These are phyloP conservation scores for Panurus biarmicus DNA, from an alignment of 2,113 vertebrate genomes.

Conservation along the genomic window DNA sequence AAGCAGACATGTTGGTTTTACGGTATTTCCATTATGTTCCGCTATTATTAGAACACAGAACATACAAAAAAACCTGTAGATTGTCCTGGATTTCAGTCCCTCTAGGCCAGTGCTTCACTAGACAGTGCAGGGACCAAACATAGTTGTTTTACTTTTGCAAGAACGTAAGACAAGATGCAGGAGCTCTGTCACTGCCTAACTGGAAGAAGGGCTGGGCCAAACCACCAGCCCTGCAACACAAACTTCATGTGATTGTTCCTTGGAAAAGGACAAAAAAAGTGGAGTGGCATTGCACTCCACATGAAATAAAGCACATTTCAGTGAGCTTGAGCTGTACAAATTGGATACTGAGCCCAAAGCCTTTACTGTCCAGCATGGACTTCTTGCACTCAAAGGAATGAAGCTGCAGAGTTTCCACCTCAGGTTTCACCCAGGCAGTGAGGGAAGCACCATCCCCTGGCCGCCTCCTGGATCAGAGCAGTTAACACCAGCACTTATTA, in stretches of 20 bases:
- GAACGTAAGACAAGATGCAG: accelerated
- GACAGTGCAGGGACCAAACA: not conserved
- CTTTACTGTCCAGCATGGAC: not conserved
- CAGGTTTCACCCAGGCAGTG: accelerated
- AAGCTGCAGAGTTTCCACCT: not conserved
- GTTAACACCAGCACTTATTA: not conserved
- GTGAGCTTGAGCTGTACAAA: not conserved
- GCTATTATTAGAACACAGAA: not conserved
- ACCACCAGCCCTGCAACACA: not conserved
- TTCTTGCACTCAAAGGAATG: not conserved
- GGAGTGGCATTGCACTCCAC: accelerated
- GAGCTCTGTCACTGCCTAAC: not conserved
- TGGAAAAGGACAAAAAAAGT: not conserved
- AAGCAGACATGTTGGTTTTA: not conserved
- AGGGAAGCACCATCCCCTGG: not conserved
- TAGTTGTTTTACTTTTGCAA: not conserved
- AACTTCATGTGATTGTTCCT: not conserved
- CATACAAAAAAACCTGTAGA: not conserved
- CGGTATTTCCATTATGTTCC: not conserved
- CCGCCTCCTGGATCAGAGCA: not conserved
- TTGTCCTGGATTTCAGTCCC: not conserved
- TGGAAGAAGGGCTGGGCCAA: not conserved
- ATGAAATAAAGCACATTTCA: not conserved
- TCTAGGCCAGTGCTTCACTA: not conserved
- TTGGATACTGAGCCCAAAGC: not conserved